phyloP scores from a whole-genome alignment of 2,888 invertebrate genomes.

The Papilio protenor region DNA sequence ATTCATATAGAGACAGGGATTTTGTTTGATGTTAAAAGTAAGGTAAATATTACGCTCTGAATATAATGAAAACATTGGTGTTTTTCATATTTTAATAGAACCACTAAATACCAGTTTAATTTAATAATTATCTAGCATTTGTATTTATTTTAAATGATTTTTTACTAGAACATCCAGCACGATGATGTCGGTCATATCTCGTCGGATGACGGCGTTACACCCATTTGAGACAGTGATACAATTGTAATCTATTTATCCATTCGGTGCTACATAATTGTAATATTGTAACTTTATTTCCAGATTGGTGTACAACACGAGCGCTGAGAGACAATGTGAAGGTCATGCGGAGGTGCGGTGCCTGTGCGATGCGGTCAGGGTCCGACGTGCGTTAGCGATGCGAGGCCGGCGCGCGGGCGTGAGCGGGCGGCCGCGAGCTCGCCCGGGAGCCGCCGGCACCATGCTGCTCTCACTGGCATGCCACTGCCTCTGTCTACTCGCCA shows the following conservation, averaged over 20 bases:
- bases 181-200: too few species aligned
- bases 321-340: constrained; percentile 20
- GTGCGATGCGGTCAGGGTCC: constrained; percentile 5
- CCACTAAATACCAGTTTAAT: not conserved
- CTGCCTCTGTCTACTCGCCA: constrained; percentile 76
- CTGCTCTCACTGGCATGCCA: constrained; percentile 71
- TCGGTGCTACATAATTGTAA: not conserved
- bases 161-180: too few species aligned
- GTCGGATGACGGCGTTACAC: too few species aligned
- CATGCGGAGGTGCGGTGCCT: not conserved
- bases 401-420: not conserved
- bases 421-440: constrained; percentile 18
- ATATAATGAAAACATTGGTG: not conserved
- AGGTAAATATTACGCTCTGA: constrained; percentile 3
- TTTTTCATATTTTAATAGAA: not conserved
- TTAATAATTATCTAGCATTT: too few species aligned
- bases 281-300: not conserved
- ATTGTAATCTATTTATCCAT: too few species aligned
- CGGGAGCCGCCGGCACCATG: constrained; percentile 69
- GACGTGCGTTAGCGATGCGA: constrained; percentile 20
- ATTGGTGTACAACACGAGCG: not conserved
- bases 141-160: too few species aligned
- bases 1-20: constrained; percentile 10
- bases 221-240: too few species aligned
- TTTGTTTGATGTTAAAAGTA: constrained; percentile 15